A percentile compares a stretch with the other conserved stretches of the same genome.
phyloP scores from a whole-genome alignment of 2,888 invertebrate genomes.

The Sepiola atlantica region DNA sequence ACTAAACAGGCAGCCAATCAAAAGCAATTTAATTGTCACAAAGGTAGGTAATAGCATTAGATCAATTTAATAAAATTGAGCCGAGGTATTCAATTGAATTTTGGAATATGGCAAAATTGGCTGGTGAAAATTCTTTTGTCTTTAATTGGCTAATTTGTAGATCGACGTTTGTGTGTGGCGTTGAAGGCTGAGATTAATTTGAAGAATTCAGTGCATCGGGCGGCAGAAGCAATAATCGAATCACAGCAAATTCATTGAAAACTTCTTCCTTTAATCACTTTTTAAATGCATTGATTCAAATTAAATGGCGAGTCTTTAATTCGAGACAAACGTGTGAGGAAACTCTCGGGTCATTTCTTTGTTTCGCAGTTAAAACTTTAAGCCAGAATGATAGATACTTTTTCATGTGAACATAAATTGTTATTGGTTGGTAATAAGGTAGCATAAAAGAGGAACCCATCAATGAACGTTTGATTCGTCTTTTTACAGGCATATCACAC shows the following conservation, averaged over 20 bases:
- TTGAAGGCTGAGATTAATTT: background rate
- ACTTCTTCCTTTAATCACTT: background rate
- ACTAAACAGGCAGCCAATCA: background rate
- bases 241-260: background rate
- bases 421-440: no score
- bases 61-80: background rate
- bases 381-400: no score
- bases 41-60: background rate
- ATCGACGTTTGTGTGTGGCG: background rate
- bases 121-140: background rate
- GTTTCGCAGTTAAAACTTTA: background rate
- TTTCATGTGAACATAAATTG: no score
- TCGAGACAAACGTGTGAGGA: background rate
- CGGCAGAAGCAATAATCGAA: background rate
- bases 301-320: background rate
- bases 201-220: background rate
- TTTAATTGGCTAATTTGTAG: slow-evolving; percentile 1
- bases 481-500: no score
- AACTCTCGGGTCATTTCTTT: background rate
- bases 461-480: no score
- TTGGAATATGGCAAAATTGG: background rate
- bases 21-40: background rate
- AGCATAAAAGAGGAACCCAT: no score
- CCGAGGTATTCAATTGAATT: background rate
- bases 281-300: background rate